Evolutionary conservation across 1,140 invertebrate species (phyloP), one percentile per base, ranked within the genome.

Genomic region (Aradophagus sp.): DNA sequence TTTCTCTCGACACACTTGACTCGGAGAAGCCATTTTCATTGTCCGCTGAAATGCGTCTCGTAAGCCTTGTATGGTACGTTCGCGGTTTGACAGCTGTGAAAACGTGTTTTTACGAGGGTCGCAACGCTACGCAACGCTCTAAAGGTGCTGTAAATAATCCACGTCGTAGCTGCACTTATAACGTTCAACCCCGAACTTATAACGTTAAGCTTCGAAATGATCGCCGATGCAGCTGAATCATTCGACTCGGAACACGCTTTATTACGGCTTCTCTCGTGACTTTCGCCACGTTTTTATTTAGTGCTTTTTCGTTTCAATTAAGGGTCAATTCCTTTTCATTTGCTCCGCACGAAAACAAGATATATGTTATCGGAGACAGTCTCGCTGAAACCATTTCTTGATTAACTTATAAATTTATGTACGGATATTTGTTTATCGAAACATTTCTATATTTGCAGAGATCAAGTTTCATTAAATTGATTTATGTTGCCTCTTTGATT

Each of bases 11-110:
- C 41, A 62, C 56, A 56, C 34, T 61, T 55, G 48, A 53, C 47
- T 58, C 17, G 1, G 50, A 56, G 58, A 56, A 58, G 53, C 47
- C 41, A 27, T 71, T 65, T 53, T 65, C 59, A 71, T 59, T 65
- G 47, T 53, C 23, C 35, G 35, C 56, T 55, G 42, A 71, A 72
- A 72, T 44, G 38, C 12, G 5, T 26, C 48, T 48, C 56, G 56
- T 66, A 66, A 26, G 20, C 63, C 63, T 65, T 73, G 70, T 73
- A 73, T 73, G 70, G 70, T 68, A 65, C 71, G 63, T 63, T 48
- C 63, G 63, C 38, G 53, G 63, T 68, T 73, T 73, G 70, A 73
- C 70, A 73, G 70, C 70, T 73, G 63, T 73, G 63, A 68, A 73
- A 68, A 68, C 53, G 59, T 56, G 58, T 73, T 68, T 73, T 73